Base-by-base conservation (phyloP, 2,797 vertebrate genomes). In the Hippocampus kuda region DNA sequence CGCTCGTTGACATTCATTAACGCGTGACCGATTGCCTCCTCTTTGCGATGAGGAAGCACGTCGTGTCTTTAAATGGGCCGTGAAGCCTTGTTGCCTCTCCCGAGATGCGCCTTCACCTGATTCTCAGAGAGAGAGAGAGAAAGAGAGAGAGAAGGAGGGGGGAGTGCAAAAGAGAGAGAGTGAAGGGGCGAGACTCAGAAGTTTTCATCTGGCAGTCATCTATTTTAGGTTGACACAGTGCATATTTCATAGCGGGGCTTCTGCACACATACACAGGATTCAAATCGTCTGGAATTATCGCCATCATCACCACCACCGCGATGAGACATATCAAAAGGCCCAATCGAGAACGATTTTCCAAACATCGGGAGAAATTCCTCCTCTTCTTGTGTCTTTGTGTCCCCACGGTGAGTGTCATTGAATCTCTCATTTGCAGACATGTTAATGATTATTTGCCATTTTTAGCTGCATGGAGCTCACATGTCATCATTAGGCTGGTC, bases 301-400 rank as follows among this genome's bases (percentile, higher is more conserved):
- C 30, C 66, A 9, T 48, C 48, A 5, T 51, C 48, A 54, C 6
- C 22, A 26, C 38, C 2, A 38, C 53, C 34, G 1, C 6, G 34
- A 38, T 38, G 65, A 66, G 62, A 63, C 46, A 68, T 26, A 48
- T 51, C 4, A 54, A 61, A 68, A 71, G 49, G 72, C 46, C 54
- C 20, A 44, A 68, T 13, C 66, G 67, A 48, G 74, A n/a, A 34
- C 66, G 75, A 70, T 81, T 77, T 59, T 54, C 77, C 68, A 67
- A 51, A 34, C 72, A 64, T 22, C 68, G 68, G 30, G 70, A 74
- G 26, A 83, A 44, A 76, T 66, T 75, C 66, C 51, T 88, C 26
- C 56, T 88, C 73, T 71, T 87, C 66, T 20, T 85, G 13, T 83
- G 68, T 59, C 81, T 72, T 73, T 86, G 65, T 85, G 82, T 54